Evolutionary conservation across 2,113 vertebrate species (phyloP), one percentile per base, ranked within the genome.

Genomic region (Lamprotornis superbus): DNA sequence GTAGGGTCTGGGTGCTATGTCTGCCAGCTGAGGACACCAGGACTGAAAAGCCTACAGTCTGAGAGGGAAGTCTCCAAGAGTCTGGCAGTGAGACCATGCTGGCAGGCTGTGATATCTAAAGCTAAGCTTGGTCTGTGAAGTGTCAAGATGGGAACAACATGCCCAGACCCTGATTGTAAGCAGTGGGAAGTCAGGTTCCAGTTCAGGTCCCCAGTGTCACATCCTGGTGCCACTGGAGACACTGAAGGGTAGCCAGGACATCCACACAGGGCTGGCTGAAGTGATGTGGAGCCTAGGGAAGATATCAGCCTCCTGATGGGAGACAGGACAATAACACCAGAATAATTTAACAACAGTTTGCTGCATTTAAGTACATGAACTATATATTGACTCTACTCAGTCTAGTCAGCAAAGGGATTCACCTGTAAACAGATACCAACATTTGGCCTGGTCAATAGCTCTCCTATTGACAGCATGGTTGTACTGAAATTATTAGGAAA

Each of bases 81-180:
- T 37, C 42, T 79, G 27, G 35, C 40, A 52, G 35, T 33, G 78
- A 70, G 60, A 35, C n/a, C 2, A 5, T 78, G 30, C 60, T 65
- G 78, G 11, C 40, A 57, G 37, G 23, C 13, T 39, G 19, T 10
- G 40, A 47, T 4, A 39, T 21, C 20, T 84, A 56, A 74, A 65
- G 19, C 18, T 24, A 10, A 81, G 28, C 0, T 0, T 22, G 52
- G 19, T 39, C 28, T n/a, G 18, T 61, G 49, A 40, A 42, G 18
- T 9, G 15, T 22, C 59, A 78, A 57, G 60, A 25, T 12, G 28
- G 44, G 53, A 83, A 23, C 22, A 86, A 21, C 22, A 16, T 11
- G 11, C 8, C 10, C 44, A 70, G 31, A 33, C 6, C 30, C 22
- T 15, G 4, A 2, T 0, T 31, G 17, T 31, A 50, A 71, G 33